Evolutionary conservation across 2,113 vertebrate genomes (phyloP), one percentile per base, ranked within the genome.

Genomic region (Hirundichthys speculiger): DNA sequence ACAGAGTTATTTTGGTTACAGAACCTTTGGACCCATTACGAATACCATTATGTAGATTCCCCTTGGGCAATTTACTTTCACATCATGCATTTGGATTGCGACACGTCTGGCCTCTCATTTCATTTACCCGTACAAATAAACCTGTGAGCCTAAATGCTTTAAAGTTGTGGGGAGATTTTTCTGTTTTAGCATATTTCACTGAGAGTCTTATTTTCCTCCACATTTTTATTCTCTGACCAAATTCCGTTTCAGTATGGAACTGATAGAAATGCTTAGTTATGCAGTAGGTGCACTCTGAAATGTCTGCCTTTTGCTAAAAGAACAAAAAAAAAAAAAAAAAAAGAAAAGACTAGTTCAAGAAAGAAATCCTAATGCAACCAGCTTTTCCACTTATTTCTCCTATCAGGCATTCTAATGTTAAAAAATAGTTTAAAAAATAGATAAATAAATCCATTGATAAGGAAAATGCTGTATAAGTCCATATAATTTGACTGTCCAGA

Each of bases 41-140:
- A 85, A 85, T 79, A 82, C 66, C 82, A 69, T 84, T 86, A 85
- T 88, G 84, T 39, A 84, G 78, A 83, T 86, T 69, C 75, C 82
- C 71, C 80, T 64, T 24, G 50, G 76, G 84, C 71, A 71, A 78
- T 82, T 80, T 82, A 70, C 85, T 75, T 85, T 69, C 65, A 74
- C 50, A 5, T 77, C 59, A 66, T 67, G 82, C 55, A 24, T 78
- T 83, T 83, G 73, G 75, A 75, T 83, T 83, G 66, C 63, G 80
- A 83, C 75, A 83, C 27, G 39, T 54, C 58, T 75, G 77, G 73
- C n/a, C 80, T 77, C 62, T 71, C 70, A 25, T 83, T 34, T 80
- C 63, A 75, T 72, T 82, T 76, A 60, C 20, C 61, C 68, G 39
- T 42, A 63, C 74, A 81, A 83, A 85, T 57, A 66, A 63, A 49